phyloP scores from a whole-genome alignment of 2,797 vertebrate genomes.

The Chloroceryle amazona region DNA sequence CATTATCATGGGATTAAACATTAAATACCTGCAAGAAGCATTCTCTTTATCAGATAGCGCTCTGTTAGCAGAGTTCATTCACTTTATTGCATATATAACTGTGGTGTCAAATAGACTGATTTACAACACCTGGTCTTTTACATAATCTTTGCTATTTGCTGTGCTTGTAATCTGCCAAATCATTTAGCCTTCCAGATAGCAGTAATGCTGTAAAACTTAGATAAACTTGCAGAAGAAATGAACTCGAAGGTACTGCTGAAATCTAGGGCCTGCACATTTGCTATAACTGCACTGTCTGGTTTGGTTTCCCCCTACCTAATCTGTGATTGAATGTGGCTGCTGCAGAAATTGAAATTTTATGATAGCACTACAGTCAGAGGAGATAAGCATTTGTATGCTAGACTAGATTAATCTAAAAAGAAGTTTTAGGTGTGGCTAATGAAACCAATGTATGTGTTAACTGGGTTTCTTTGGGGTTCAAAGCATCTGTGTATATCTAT shows the following conservation, averaged over 20 bases:
- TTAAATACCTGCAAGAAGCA: slow-evolving; percentile 73
- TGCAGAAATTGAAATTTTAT: slow-evolving; percentile 73
- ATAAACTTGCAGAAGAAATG: slow-evolving; percentile 73
- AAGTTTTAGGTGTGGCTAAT: slow-evolving; percentile 68
- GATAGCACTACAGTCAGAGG: slow-evolving; percentile 45
- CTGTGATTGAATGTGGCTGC: slow-evolving; percentile 60
- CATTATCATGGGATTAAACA: slow-evolving; percentile 73
- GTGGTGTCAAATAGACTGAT: slow-evolving; percentile 70
- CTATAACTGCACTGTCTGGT: slow-evolving; percentile 44
- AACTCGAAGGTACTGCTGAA: slow-evolving; percentile 53
- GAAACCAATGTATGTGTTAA: slow-evolving; percentile 51
- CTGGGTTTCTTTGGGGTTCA: slow-evolving; percentile 51
- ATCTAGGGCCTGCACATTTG: slow-evolving; percentile 34
- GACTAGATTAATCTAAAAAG: slow-evolving; percentile 66
- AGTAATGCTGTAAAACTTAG: slow-evolving; percentile 77
- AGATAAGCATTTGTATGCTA: slow-evolving; percentile 71
- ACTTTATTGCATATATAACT: slow-evolving; percentile 73
- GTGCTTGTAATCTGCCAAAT: slow-evolving; percentile 71
- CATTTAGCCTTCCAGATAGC: slow-evolving; percentile 73
- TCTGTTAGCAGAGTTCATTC: slow-evolving; percentile 65
- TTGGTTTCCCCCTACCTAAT: slow-evolving; percentile 41
- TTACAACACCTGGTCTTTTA: slow-evolving; percentile 73
- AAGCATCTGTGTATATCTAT: slow-evolving; percentile 21
- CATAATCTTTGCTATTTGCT: slow-evolving; percentile 76
- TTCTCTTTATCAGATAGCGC: slow-evolving; percentile 63